phyloP scores from a whole-genome alignment of 2,113 vertebrate genomes.

The Pomatostomus ruficeps region DNA sequence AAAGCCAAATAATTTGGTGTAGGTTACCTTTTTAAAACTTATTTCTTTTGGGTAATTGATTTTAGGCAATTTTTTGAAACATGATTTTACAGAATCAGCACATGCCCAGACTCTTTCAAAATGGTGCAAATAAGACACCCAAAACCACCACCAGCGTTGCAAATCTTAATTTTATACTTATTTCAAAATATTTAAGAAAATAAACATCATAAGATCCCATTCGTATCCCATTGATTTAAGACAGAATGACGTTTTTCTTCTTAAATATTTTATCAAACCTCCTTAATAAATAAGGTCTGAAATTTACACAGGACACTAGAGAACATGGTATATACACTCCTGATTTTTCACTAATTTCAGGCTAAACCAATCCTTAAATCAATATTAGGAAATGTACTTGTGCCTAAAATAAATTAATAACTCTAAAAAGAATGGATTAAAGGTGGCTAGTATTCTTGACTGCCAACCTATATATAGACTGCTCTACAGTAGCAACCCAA shows the following conservation, averaged over 20 bases:
- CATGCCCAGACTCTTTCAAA: not conserved
- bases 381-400: not conserved
- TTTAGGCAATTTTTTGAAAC: not conserved
- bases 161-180: not conserved
- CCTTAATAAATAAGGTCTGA: not conserved
- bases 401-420: not conserved
- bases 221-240: not conserved
- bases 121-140: accelerated
- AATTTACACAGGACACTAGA: not conserved
- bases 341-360: not conserved
- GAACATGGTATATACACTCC: not conserved
- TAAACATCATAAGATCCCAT: not conserved
- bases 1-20: not conserved
- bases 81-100: not conserved
- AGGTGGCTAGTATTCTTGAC: not conserved
- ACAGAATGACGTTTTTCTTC: not conserved
- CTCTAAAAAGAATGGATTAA: not conserved
- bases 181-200: not conserved
- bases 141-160: not conserved
- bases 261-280: not conserved
- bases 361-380: not conserved
- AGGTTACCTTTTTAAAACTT: not conserved
- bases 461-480: not conserved
- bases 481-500: not conserved
- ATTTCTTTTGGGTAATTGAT: not conserved